phyloP scores from a whole-genome alignment of 1,140 invertebrate species.

The Megalonaias nervosa region DNA sequence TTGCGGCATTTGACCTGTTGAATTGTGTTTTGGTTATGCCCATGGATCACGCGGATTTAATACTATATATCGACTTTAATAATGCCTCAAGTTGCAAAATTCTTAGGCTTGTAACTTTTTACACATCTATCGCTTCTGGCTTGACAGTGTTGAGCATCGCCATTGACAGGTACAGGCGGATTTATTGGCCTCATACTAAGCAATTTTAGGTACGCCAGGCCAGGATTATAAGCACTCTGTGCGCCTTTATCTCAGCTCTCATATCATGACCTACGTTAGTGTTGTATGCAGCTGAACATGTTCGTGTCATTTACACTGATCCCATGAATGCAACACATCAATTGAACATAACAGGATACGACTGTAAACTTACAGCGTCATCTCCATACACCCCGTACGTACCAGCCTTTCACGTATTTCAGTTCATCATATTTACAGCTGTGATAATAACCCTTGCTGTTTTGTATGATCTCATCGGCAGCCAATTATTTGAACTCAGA shows the following conservation, averaged over 20 bases:
- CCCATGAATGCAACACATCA: not conserved
- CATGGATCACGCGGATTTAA: conserved; percentile 48
- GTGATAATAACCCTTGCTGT: conserved; percentile 10
- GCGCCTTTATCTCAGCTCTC: not conserved
- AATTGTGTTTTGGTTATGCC: conserved; percentile 44
- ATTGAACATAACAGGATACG: conserved; percentile 7
- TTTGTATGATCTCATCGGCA: conserved; percentile 22
- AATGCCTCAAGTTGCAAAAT: conserved; percentile 43
- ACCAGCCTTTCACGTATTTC: conserved; percentile 9
- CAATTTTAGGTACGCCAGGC: conserved; percentile 38
- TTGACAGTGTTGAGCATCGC: conserved; percentile 44
- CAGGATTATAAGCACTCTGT: conserved; percentile 1
- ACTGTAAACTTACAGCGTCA: conserved; percentile 16
- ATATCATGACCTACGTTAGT: conserved; percentile 15
- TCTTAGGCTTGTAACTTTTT: conserved; percentile 37
- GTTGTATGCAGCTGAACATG: conserved; percentile 14
- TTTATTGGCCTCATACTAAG: conserved; percentile 39
- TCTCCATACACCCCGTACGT: conserved; percentile 6
- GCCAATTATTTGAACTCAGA: conserved; percentile 22
- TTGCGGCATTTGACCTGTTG: conserved; percentile 45
- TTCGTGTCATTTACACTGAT: conserved; percentile 15
- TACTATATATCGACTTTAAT: conserved; percentile 44
- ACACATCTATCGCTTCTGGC: conserved; percentile 40
- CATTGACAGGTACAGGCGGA: conserved; percentile 41
- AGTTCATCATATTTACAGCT: conserved; percentile 18